phyloP scores from a whole-genome alignment of 1,140 invertebrate genomes.

The Heliconius nattereri region DNA sequence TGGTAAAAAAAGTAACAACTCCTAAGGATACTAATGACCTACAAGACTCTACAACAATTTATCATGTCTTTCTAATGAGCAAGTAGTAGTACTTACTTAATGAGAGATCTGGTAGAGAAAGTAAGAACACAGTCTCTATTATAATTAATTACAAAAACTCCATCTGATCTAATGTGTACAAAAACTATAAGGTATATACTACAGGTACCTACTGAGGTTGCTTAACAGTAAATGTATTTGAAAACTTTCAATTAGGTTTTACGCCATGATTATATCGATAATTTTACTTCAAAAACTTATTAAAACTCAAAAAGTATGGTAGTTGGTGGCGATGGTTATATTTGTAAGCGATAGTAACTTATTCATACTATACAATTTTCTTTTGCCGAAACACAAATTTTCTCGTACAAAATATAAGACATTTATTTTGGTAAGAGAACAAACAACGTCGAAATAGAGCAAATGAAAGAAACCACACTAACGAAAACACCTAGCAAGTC shows the following conservation, averaged over 20 bases:
- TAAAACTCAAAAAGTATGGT: neutral
- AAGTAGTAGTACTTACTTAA: neutral
- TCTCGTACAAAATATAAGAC: neutral
- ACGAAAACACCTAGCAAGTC: constrained; percentile 30
- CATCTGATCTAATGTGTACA: neutral
- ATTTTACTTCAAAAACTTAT: neutral
- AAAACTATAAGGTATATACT: neutral
- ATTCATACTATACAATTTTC: too few species aligned
- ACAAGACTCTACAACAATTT: constrained; percentile 1
- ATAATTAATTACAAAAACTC: neutral
- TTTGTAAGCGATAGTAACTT: too few species aligned
- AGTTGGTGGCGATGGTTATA: too few species aligned
- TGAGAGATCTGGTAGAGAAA: neutral
- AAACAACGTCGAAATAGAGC: constrained; percentile 14
- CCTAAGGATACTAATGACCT: neutral
- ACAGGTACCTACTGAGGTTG: neutral
- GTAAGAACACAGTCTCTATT: neutral
- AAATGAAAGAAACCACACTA: constrained; percentile 31
- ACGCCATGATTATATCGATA: neutral
- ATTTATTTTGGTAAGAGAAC: neutral
- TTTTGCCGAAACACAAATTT: neutral
- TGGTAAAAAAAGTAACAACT: neutral
- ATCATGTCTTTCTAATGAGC: constrained; percentile 17
- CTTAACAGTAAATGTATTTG: neutral
- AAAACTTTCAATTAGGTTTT: neutral